Conservation (phyloP, 37 sponge, comb jelly and placozoan genomes). For the Petrosia ficiformis region DNA sequence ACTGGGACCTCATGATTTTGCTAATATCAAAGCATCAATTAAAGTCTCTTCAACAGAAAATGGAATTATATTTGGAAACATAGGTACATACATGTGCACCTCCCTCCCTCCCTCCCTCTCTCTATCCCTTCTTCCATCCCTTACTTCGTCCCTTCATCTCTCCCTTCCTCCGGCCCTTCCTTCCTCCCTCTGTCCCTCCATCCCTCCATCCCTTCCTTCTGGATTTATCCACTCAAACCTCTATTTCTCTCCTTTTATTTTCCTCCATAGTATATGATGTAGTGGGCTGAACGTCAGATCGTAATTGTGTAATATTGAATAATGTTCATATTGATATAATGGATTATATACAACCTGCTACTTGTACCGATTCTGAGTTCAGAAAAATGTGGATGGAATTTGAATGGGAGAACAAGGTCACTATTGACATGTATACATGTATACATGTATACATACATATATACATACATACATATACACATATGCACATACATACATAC, state of each 20-base stretch:
- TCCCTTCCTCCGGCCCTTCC: too few species aligned
- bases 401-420: slow-evolving; percentile 99
- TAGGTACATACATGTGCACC: too few species aligned
- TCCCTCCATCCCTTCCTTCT: too few species aligned
- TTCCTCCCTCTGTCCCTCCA: too few species aligned
- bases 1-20: slow-evolving; percentile 93
- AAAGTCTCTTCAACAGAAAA: slow-evolving; percentile 99
- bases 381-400: slow-evolving; percentile 99
- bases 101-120: too few species aligned
- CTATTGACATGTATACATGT: too few species aligned
- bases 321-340: slow-evolving; percentile 99
- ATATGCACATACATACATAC: too few species aligned
- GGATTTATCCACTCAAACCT: too few species aligned
- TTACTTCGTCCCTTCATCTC: too few species aligned
- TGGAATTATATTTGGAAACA: slow-evolving; percentile 99
- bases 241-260: background rate
- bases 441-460: too few species aligned
- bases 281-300: slow-evolving; percentile 83
- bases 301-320: slow-evolving; percentile 96
- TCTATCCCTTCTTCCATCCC: too few species aligned
- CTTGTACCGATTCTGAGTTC: slow-evolving; percentile 92
- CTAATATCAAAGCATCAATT: slow-evolving; percentile 93
- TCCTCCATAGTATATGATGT: slow-evolving; percentile 91
- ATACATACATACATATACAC: too few species aligned
- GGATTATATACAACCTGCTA: slow-evolving; percentile 98